Conservation (phyloP, 2,888 invertebrate genomes). For the Eucera pruinosa region DNA sequence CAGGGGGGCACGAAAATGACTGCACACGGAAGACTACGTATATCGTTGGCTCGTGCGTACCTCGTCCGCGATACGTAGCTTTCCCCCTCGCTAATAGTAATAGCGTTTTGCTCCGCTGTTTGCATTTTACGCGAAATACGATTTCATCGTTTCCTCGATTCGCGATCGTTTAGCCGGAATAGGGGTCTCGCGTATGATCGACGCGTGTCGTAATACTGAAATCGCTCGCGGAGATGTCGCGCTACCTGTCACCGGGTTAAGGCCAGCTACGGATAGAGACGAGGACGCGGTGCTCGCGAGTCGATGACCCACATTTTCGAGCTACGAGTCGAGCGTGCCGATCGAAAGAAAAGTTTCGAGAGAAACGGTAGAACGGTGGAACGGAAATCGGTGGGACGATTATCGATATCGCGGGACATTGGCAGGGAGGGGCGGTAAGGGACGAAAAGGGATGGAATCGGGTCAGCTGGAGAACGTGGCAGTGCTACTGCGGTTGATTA, state of each 20-base stretch:
- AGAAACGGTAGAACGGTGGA: background rate
- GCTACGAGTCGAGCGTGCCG: background rate
- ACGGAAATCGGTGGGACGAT: too few relatives aligned
- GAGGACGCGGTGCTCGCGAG: background rate
- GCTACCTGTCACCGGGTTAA: slow-evolving; percentile 76
- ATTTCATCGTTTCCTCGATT: too few relatives aligned
- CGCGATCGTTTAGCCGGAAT: too few relatives aligned
- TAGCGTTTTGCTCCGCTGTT: background rate
- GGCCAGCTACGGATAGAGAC: background rate
- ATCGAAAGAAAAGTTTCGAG: background rate
- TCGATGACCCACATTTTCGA: background rate
- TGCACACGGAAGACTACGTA: too few relatives aligned
- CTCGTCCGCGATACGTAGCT: background rate
- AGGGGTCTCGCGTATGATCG: slow-evolving; percentile 21
- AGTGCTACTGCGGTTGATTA: background rate
- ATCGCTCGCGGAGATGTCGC: slow-evolving; percentile 70
- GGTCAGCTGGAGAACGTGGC: too few relatives aligned
- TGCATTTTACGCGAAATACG: background rate
- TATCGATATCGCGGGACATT: background rate
- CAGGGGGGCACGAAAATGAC: too few relatives aligned
- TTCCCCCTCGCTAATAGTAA: too few relatives aligned
- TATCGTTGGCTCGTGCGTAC: too few relatives aligned
- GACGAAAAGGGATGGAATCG: slow-evolving; percentile 2
- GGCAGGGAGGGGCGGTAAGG: too few relatives aligned
- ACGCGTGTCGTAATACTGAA: slow-evolving; percentile 71